Percentiles rank a stretch among this genome's conserved stretches.
Conservation (phyloP, 2,888 invertebrate genomes). For the Melanostoma scalare region DNA sequence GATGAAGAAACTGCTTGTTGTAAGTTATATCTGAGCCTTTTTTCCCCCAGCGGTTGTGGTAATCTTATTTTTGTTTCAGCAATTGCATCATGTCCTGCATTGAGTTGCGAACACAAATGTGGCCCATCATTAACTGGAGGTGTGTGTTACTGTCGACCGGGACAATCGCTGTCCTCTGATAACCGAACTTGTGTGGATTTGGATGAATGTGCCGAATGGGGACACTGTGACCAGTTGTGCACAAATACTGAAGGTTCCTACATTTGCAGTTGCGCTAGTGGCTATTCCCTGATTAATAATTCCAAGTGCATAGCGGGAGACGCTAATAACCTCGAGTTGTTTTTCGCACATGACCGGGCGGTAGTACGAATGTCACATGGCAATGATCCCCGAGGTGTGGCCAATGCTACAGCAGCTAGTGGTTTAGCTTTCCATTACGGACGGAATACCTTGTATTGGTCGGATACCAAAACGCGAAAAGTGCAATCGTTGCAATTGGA, state of each 20-base stretch:
- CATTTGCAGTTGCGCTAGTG: slow-evolving; percentile 91
- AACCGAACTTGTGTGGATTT: slow-evolving; percentile 94
- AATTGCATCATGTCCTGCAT: slow-evolving; percentile 89
- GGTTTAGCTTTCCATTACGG: slow-evolving; percentile 93
- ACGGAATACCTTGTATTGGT: slow-evolving; percentile 92
- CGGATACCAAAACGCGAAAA: slow-evolving; percentile 93
- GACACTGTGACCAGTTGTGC: slow-evolving; percentile 97
- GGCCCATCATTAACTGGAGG: slow-evolving; percentile 95
- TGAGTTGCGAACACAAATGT: slow-evolving; percentile 96
- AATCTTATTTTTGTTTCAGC: slow-evolving; percentile 83
- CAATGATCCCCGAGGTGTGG: slow-evolving; percentile 84
- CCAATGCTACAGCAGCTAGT: slow-evolving; percentile 92
- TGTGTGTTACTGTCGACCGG: slow-evolving; percentile 93
- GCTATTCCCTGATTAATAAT: slow-evolving; percentile 86
- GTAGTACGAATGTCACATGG: slow-evolving; percentile 89
- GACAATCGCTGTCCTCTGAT: slow-evolving; percentile 91
- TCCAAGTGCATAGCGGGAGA: slow-evolving; percentile 86
- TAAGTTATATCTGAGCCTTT: slow-evolving; percentile 83
- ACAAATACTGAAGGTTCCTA: slow-evolving; percentile 93
- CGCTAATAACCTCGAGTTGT: slow-evolving; percentile 84
- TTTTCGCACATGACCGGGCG: slow-evolving; percentile 88
- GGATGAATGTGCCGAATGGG: slow-evolving; percentile 96
- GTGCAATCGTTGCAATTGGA: slow-evolving; percentile 84
- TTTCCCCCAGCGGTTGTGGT: background rate
- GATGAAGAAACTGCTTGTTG: slow-evolving; percentile 95